These are phyloP conservation scores for Melieria omissa DNA, from an alignment of 2,888 invertebrate species.

Conservation along the genomic window DNA sequence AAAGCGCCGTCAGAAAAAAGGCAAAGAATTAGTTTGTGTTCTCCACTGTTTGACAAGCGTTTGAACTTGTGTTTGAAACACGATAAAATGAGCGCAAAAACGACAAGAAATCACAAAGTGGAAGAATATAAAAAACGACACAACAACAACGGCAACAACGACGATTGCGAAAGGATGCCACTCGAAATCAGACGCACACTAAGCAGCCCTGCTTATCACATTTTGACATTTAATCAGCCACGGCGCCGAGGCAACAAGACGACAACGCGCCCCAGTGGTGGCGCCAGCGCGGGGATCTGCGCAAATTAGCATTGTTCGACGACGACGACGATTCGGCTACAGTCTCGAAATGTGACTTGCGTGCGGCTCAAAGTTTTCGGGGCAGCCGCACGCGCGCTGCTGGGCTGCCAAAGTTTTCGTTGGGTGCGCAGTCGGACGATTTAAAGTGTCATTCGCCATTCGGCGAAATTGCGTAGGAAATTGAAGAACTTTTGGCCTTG, in stretches of 20 bases:
- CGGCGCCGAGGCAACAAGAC: too few species aligned
- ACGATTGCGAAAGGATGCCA: not conserved
- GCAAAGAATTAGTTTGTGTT: slow-evolving; percentile 1
- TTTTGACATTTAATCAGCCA: slow-evolving; percentile 37
- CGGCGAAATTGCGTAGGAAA: slow-evolving; percentile 21
- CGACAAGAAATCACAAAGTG: too few species aligned
- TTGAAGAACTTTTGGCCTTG: slow-evolving; percentile 24
- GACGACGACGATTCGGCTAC: not conserved
- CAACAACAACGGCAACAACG: too few species aligned
- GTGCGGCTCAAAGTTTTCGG: slow-evolving; percentile 19
- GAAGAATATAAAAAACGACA: too few species aligned
- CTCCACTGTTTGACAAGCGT: slow-evolving; percentile 25
- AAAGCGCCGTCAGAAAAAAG: not conserved
- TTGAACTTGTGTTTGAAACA: slow-evolving; percentile 11
- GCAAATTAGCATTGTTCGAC: too few species aligned
- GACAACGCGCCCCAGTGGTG: too few species aligned
- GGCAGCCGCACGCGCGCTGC: not conserved
- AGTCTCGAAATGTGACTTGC: slow-evolving; percentile 35
- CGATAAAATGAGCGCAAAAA: not conserved
- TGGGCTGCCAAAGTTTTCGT: not conserved
- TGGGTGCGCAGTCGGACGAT: not conserved
- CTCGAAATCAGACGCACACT: not conserved
- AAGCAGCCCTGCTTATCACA: slow-evolving; percentile 24
- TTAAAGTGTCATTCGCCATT: slow-evolving; percentile 5
- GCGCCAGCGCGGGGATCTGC: too few species aligned